phyloP scores from a whole-genome alignment of 1,140 invertebrate species.

The Rhyzopertha dominica region DNA sequence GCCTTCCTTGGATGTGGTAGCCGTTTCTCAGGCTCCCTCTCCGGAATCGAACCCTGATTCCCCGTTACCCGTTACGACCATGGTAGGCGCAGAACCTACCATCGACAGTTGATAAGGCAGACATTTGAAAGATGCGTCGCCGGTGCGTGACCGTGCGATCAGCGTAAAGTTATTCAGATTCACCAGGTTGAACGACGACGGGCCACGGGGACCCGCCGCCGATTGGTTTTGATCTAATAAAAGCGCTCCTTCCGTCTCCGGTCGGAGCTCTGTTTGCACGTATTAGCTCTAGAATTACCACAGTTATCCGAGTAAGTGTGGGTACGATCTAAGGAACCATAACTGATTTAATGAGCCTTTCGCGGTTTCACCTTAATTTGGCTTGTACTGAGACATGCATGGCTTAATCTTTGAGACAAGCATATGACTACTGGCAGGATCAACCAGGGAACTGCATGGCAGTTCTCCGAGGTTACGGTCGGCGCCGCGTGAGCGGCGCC shows the following conservation, averaged over 20 bases:
- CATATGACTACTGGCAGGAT: slow-evolving; percentile 73
- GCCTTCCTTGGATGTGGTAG: slow-evolving; percentile 68
- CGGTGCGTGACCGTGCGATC: slow-evolving; percentile 71
- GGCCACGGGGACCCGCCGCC: slow-evolving; percentile 47
- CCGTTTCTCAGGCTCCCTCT: slow-evolving; percentile 85
- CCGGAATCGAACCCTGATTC: slow-evolving; percentile 57
- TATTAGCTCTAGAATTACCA: slow-evolving; percentile 84
- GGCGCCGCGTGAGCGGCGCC: too few relatives aligned
- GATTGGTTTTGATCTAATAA: slow-evolving; percentile 70
- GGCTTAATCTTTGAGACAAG: slow-evolving; percentile 76
- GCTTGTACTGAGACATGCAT: slow-evolving; percentile 71
- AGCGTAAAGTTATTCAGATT: slow-evolving; percentile 75
- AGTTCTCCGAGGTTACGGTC: too few relatives aligned
- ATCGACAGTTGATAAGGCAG: slow-evolving; percentile 82
- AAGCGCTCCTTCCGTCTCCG: slow-evolving; percentile 62
- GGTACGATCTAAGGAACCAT: slow-evolving; percentile 61
- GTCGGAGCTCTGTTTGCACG: slow-evolving; percentile 66
- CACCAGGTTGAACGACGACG: slow-evolving; percentile 57
- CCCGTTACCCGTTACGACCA: slow-evolving; percentile 61
- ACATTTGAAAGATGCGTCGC: slow-evolving; percentile 80
- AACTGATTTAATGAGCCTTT: slow-evolving; percentile 63
- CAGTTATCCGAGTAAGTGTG: slow-evolving; percentile 78
- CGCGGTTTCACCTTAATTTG: slow-evolving; percentile 56
- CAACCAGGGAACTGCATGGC: slow-evolving; percentile 55
- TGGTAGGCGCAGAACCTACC: slow-evolving; percentile 73